Evolutionary conservation across 2,113 vertebrate species (phyloP), one percentile per base, ranked within the genome.

Genomic region (Maccullochella peelii): DNA sequence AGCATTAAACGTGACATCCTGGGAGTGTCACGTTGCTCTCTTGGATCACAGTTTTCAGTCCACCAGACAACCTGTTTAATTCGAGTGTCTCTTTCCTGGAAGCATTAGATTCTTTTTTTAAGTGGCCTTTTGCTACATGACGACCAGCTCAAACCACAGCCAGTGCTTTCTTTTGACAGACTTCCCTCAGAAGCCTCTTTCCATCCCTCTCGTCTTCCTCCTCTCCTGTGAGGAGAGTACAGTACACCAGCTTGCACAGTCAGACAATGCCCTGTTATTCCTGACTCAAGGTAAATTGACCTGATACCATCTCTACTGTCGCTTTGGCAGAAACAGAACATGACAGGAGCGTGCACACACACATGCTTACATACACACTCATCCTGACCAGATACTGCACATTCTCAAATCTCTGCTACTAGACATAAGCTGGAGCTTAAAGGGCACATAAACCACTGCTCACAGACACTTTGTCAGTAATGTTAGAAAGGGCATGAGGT

Each of bases 1-100:
- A 54, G 47, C 70, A 73, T 52, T 47, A 68, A 55, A 67, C 57
- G 25, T 73, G 81, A 82, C 79, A 78, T 82, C 81, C 73, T 52
- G 62, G 69, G 50, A 82, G 42, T 50, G 63, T 80, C 68, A 36
- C 77, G 77, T 81, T 58, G 68, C 57, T 87, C 77, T 80, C 70
- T 66, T 52, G 42, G 63, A 85, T 92, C 90, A 94, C 93, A 92
- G 92, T 92, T 81, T 92, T 90, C 79, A 90, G 84, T 86, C 77
- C 36, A 63, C 15, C 67, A 75, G 38, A 69, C 65, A 66, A 75
- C 52, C 59, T 62, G 61, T 50, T 62, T 14, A 16, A 30, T 42
- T 59, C 52, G 18, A 47, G 69, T 54, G 7, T 77, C 76, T 50
- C 69, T 80, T 52, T 88, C 50, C 63, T 92, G 91, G 93, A 94